Base-by-base conservation (phyloP, 2,113 vertebrate genomes). In the Rhizomys pruinosus region DNA sequence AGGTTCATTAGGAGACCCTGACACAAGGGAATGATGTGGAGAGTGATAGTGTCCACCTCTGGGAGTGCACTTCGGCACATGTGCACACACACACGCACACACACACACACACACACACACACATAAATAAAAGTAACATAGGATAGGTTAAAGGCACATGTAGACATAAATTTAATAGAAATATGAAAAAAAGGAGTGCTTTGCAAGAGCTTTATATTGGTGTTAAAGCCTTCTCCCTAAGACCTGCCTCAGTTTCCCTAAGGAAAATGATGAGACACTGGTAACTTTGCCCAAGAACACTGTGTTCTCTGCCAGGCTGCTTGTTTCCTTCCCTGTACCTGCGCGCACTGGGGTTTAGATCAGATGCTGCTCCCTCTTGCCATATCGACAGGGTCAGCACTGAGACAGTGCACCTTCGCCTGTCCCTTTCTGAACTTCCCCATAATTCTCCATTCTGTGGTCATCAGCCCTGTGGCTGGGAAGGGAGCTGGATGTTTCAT, bases 331-430 rank as follows among this genome's bases (percentile, higher is more conserved):
- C 29, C 8, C 59, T 44, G 23, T n/a, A 1, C 22, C n/a, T n/a
- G n/a, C n/a, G n/a, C n/a, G n/a, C n/a, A n/a, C n/a, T n/a, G n/a
- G n/a, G n/a, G n/a, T n/a, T n/a, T n/a, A n/a, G n/a, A n/a, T n/a
- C n/a, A n/a, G n/a, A 29, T 8, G 64, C 10, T 29, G 59, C 63
- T 4, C 2, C 1, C 2, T 19, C 20, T 7, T 52, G 1, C 13
- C 0, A 7, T 79, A 7, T 16, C 44, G 10, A 44, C 17, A 1
- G 59, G 12, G 52, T 29, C 44, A 66, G 37, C 32, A 12, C 25
- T 32, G 1, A 4, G 27, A 10, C 27, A 34, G 78, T 68, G 23
- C 68, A 32, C 44, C 55, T 47, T 19, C n/a, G 57, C 37, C n/a
- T 63, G 29, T 69, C 23, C 52, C 12, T 66, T 32, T 73, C 16